Evolutionary conservation across 2,888 invertebrate species (phyloP), one percentile per base, ranked within the genome.

Genomic region (Holacanthella duospinosa): DNA sequence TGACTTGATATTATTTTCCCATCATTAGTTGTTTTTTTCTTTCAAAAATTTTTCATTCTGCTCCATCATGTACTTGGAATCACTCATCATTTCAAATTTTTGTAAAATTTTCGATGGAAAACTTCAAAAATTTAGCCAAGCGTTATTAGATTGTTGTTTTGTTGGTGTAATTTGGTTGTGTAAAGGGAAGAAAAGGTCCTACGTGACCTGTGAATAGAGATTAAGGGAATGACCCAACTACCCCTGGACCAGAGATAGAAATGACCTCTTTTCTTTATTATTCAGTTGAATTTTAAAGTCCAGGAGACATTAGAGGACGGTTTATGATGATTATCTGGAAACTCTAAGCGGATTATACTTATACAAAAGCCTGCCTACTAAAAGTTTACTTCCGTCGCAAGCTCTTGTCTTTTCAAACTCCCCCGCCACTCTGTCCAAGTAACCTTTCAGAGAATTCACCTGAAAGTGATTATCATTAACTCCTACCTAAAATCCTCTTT

Each of bases 211-310:
- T 48, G 48, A 48, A 48, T 48, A 21, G 48, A 36, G 36, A 36
- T 36, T 36, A 36, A 36, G n/a, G n/a, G n/a, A 36, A 36, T 16
- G 36, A 36, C 36, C 36, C 6, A 36, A 16, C n/a, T n/a, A n/a
- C n/a, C 36, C 6, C 36, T 36, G 36, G 9, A 9, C 16, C 36
- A 36, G 36, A 6, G 36, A n/a, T 16, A 36, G 9, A 6, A 16
- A 48, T 21, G 19, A n/a, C 48, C 48, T 48, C 21, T 48, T 48
- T 48, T 48, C 48, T 48, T 36, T 48, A 48, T 48, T 48, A 48
- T 48, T 48, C 48, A 48, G 16, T 48, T 48, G 6, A 21, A 4
- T 16, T 21, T 48, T 16, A 4, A n/a, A 48, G 48, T 48, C 4
- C 12, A 9, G n/a, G n/a, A n/a, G n/a, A n/a, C n/a, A n/a, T n/a